Conservation (phyloP, 2,888 invertebrate genomes). For the Bursaphelenchus okinawaensis region DNA sequence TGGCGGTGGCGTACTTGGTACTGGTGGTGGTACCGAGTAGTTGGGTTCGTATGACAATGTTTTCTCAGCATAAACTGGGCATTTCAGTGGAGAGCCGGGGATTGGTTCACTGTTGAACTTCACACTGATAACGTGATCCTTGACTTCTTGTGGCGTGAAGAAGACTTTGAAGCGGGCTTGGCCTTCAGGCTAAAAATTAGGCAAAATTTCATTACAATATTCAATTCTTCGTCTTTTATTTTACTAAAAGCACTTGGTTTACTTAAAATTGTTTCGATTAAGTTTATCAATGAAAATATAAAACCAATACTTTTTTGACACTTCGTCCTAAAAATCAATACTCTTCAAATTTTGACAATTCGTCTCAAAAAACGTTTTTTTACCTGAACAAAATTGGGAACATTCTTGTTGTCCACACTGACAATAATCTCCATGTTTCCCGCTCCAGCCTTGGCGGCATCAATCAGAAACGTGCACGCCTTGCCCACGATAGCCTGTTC, state of each 20-base stretch:
- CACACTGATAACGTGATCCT: conserved; percentile 82
- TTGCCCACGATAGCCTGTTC: conserved; percentile 74
- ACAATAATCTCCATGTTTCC: conserved; percentile 96
- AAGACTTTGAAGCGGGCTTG: conserved; percentile 88
- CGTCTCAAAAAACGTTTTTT: not conserved
- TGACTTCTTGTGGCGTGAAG: conserved; percentile 90
- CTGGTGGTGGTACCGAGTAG: conserved; percentile 1
- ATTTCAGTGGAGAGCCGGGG: conserved; percentile 41
- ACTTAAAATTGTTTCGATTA: too few species aligned
- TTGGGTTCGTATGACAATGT: not conserved
- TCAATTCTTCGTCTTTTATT: too few species aligned
- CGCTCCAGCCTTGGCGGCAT: conserved; percentile 71
- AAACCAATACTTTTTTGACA: too few species aligned
- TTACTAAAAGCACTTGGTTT: too few species aligned
- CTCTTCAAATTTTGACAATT: not conserved
- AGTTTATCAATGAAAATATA: too few species aligned
- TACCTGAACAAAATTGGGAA: conserved; percentile 80
- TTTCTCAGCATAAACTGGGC: conserved; percentile 21
- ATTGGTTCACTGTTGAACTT: conserved; percentile 66
- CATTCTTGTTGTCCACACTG: conserved; percentile 88
- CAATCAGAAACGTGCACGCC: conserved; percentile 82
- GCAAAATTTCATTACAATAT: too few species aligned
- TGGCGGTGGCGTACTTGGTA: conserved; percentile 2
- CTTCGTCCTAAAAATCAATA: too few species aligned
- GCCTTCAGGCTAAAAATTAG: too few species aligned